phyloP scores from a whole-genome alignment of 1,140 invertebrate species.

The Eupristina koningsbergeri region DNA sequence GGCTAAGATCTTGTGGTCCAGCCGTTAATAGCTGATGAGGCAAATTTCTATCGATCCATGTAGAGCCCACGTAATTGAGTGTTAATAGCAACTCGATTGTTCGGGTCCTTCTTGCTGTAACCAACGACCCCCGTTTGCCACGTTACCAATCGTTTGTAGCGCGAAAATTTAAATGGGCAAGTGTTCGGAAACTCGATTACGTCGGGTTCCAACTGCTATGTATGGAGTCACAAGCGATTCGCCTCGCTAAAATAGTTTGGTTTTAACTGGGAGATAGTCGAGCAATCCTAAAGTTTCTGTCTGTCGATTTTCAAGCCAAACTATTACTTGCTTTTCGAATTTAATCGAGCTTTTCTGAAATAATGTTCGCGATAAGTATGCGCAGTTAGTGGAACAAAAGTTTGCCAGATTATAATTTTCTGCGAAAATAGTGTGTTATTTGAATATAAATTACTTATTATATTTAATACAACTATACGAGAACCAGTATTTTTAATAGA shows the following conservation, averaged over 20 bases:
- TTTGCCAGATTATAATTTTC: no score
- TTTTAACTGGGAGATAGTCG: not conserved
- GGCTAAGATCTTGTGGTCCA: not conserved
- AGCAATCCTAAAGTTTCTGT: not conserved
- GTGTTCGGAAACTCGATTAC: slow-evolving; percentile 45
- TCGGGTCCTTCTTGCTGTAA: slow-evolving; percentile 36
- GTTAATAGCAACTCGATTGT: slow-evolving; percentile 65
- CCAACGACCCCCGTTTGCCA: not conserved
- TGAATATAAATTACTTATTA: no score
- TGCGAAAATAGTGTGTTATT: not conserved
- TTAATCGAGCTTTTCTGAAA: slow-evolving; percentile 32
- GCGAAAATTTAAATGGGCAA: slow-evolving; percentile 41
- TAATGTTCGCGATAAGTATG: no score
- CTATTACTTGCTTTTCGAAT: slow-evolving; percentile 22
- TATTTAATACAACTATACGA: no score
- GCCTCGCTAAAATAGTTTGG: slow-evolving; percentile 37
- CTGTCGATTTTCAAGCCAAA: slow-evolving; percentile 36
- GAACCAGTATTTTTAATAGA: no score
- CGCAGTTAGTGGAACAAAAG: no score
- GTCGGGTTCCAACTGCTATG: slow-evolving; percentile 56
- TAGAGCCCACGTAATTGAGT: slow-evolving; percentile 63
- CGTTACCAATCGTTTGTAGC: slow-evolving; percentile 21
- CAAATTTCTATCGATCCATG: slow-evolving; percentile 58
- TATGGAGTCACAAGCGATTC: not conserved
- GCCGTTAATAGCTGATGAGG: no score